phyloP scores from a whole-genome alignment of 2,113 vertebrate species.

The Boulengeromyrus knoepffleri region DNA sequence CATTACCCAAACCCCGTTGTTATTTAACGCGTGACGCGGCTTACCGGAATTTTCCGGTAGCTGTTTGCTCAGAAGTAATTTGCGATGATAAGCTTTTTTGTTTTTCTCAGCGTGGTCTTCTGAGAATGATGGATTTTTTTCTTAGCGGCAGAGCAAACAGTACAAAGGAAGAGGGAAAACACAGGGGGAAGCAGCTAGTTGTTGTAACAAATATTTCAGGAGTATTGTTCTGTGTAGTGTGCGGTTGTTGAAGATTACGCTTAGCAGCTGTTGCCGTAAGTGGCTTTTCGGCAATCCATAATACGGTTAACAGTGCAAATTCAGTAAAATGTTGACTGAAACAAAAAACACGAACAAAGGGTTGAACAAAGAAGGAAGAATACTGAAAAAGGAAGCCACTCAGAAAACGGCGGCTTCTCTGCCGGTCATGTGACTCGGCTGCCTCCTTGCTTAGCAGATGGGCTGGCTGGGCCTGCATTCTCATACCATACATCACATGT shows the following conservation, averaged over 20 bases:
- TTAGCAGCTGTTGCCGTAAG: not conserved
- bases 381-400: not conserved
- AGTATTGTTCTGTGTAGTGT: not conserved
- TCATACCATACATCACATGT: constrained; percentile 5
- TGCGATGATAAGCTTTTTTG: constrained; percentile 7
- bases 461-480: constrained; percentile 8
- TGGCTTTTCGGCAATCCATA: not conserved
- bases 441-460: constrained; percentile 19
- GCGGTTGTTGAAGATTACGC: not conserved
- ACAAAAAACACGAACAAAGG: not conserved
- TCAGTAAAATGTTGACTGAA: not conserved
- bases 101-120: not conserved
- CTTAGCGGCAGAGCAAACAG: not conserved
- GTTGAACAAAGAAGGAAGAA: not conserved
- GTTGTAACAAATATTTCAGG: not conserved
- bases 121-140: not conserved
- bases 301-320: not conserved
- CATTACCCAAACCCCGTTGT: constrained; percentile 9
- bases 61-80: constrained; percentile 19
- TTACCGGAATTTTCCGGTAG: not conserved
- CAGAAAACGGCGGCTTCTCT: not conserved
- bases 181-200: not conserved
- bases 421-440: not conserved
- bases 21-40: not conserved
- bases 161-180: not conserved